phyloP scores from a whole-genome alignment of 35 echinoderm and acorn worm species.

The Apostichopus parvimensis region DNA sequence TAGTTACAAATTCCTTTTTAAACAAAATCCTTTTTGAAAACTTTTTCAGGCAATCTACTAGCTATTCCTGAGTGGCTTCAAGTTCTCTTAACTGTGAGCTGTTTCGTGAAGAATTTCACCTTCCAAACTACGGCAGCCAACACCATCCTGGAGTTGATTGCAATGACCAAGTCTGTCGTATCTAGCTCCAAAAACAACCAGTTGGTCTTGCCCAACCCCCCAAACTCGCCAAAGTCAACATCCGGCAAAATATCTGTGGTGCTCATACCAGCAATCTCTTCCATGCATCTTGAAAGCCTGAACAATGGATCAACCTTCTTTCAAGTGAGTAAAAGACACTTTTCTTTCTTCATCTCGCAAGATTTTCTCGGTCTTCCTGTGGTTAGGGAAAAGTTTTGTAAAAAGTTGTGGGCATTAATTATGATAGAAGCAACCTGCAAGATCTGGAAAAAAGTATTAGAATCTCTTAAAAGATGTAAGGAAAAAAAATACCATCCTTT shows the following conservation, averaged over 20 bases:
- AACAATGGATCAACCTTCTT: slow-evolving; percentile 86
- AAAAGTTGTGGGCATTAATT: background rate
- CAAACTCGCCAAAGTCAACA: slow-evolving; percentile 70
- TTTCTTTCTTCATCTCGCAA: background rate
- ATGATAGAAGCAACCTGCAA: background rate
- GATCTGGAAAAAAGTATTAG: background rate
- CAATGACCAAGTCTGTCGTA: slow-evolving; percentile 85
- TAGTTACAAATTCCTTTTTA: too few relatives aligned
- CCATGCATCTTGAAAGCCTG: slow-evolving; percentile 82
- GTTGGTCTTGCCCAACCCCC: slow-evolving; percentile 80
- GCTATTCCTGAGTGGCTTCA: slow-evolving; percentile 94
- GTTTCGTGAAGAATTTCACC: slow-evolving; percentile 85
- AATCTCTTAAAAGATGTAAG: too few relatives aligned
- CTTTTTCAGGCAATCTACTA: slow-evolving; percentile 63
- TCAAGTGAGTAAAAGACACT: slow-evolving; percentile 58
- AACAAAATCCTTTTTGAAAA: background rate
- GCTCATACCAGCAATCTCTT: slow-evolving; percentile 88
- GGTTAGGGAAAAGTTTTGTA: too few relatives aligned
- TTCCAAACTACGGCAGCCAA: slow-evolving; percentile 81
- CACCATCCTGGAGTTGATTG: slow-evolving; percentile 90
- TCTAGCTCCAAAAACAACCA: slow-evolving; percentile 74
- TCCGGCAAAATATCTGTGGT: slow-evolving; percentile 87
- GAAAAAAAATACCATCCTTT: too few relatives aligned
- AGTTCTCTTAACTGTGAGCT: slow-evolving; percentile 72
- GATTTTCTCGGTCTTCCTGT: background rate